These are phyloP conservation scores for Drosophila subobscura DNA, from an alignment of 1,140 invertebrate species.

Conservation along the genomic window DNA sequence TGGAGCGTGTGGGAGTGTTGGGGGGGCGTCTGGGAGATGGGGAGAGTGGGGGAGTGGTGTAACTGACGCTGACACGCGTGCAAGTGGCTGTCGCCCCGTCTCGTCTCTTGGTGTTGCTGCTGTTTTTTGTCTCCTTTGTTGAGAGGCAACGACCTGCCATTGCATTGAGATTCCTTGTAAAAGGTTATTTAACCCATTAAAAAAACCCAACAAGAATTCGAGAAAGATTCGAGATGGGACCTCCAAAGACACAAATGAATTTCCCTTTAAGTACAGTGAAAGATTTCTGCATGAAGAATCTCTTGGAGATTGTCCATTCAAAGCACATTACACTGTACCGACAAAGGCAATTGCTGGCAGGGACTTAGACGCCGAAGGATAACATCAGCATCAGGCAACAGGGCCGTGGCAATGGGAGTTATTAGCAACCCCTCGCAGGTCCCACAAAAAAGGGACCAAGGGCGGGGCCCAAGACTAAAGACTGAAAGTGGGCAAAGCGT, in stretches of 20 bases:
- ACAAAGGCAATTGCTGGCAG: conserved; percentile 18
- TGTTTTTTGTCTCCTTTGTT: conserved; percentile 35
- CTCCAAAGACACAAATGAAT: conserved; percentile 1
- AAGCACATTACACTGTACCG: no score
- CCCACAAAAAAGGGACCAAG: conserved; percentile 43
- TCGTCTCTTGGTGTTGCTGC: neutral
- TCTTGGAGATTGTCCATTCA: no score
- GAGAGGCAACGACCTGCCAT: conserved; percentile 61
- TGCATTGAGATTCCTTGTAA: conserved; percentile 66
- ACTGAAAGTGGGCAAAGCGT: neutral
- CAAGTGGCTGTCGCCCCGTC: conserved; percentile 41
- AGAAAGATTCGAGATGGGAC: no score
- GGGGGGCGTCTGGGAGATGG: neutral
- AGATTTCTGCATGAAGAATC: no score
- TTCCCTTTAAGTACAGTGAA: neutral
- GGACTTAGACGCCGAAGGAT: conserved; percentile 50
- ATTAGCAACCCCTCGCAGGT: conserved; percentile 6
- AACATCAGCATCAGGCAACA: conserved; percentile 4
- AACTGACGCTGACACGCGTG: conserved; percentile 68
- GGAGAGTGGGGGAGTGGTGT: conserved; percentile 16
- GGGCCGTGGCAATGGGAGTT: conserved; percentile 11
- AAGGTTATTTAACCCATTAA: conserved; percentile 77
- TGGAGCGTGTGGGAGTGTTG: neutral
- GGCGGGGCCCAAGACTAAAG: conserved; percentile 9
- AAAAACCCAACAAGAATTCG: conserved; percentile 2